Percentiles rank a stretch among this genome's conserved stretches.
These are phyloP conservation scores for Myotis findleyi DNA, from an alignment of 2,797 vertebrate species.

Conservation along the genomic window DNA sequence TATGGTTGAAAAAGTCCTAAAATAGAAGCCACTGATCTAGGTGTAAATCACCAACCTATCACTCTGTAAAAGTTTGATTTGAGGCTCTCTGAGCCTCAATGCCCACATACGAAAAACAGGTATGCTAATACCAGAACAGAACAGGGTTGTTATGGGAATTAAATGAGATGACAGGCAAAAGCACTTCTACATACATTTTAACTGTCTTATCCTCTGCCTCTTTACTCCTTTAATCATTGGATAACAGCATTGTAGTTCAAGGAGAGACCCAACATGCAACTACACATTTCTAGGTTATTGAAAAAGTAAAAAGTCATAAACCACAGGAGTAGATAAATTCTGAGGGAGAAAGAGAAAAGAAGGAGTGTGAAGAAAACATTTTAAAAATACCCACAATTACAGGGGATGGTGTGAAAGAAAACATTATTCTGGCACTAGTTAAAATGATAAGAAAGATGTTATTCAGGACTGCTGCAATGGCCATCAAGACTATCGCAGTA, in stretches of 20 bases:
- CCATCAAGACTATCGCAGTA: background rate
- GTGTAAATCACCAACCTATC: background rate
- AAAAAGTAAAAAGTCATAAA: slow-evolving; percentile 18
- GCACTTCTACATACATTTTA: background rate
- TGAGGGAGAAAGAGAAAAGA: background rate
- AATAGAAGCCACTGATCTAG: background rate
- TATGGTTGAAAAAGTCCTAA: background rate
- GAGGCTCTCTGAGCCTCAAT: background rate
- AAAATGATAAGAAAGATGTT: background rate
- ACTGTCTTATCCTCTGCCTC: background rate
- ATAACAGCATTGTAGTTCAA: background rate
- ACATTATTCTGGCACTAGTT: background rate
- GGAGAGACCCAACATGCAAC: background rate
- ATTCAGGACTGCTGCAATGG: background rate
- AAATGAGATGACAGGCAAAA: background rate
- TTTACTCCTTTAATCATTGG: background rate
- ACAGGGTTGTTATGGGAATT: background rate
- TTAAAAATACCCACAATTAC: background rate
- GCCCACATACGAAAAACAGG: background rate
- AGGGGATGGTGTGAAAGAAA: background rate
- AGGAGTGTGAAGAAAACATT: background rate
- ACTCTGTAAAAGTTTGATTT: background rate
- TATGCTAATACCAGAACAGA: background rate
- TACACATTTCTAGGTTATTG: background rate
- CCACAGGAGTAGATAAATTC: background rate